Conservation (phyloP, 92 coral and sea anemone species). For the Actinernus sp. region DNA sequence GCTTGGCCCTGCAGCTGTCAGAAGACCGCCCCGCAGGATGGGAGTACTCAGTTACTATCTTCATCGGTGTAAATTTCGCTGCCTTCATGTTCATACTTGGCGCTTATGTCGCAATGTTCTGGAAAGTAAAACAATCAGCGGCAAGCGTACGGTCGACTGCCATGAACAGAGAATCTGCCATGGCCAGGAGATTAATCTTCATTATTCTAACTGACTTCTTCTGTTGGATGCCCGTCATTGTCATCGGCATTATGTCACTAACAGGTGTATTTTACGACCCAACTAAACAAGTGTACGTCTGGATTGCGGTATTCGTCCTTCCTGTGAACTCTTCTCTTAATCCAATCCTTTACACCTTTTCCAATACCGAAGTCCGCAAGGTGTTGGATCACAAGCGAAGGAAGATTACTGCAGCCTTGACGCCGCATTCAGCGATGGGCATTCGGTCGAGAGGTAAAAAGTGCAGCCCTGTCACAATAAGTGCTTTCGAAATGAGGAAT, state of each 20-base stretch:
- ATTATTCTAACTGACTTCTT: conserved; percentile 70
- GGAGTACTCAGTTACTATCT: conserved; percentile 67
- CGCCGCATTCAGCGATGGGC: no score
- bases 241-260: conserved; percentile 55
- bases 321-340: conserved; percentile 61
- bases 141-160: conserved; percentile 54
- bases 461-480: no score
- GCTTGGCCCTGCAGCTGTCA: conserved; percentile 64
- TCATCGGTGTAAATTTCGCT: conserved; percentile 52
- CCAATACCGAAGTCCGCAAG: conserved; percentile 15
- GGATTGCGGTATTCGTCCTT: conserved; percentile 69
- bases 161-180: conserved; percentile 62
- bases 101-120: conserved; percentile 69
- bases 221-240: conserved; percentile 81
- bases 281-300: conserved; percentile 59
- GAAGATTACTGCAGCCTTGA: no score
- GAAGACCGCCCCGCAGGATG: conserved; percentile 71
- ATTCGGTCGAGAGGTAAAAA: no score
- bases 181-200: conserved; percentile 64
- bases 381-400: conserved; percentile 5
- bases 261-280: conserved; percentile 61
- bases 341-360: conserved; percentile 63
- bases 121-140: conserved; percentile 45
- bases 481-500: no score
- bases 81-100: conserved; percentile 62